These are phyloP conservation scores for Alces alces DNA, from an alignment of 2,113 vertebrate genomes.

Conservation along the genomic window DNA sequence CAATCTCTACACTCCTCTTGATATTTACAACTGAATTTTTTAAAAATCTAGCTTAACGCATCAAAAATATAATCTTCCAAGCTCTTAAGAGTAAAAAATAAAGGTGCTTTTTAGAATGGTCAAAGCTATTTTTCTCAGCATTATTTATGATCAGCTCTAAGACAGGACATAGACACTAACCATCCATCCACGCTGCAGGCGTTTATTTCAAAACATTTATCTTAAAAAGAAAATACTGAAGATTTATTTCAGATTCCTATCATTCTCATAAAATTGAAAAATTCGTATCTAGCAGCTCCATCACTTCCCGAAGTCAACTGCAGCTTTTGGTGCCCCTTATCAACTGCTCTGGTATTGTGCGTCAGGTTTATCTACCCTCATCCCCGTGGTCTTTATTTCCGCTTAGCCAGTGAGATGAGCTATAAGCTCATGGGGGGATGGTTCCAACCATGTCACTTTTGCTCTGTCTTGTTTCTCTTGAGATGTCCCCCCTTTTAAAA, in stretches of 20 bases:
- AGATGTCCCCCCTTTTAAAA: background rate
- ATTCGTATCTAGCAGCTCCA: conserved; percentile 61
- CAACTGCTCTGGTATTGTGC: background rate
- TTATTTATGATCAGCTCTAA: conserved; percentile 66
- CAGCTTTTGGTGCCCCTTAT: conserved; percentile 36
- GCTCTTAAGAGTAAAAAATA: conserved; percentile 62
- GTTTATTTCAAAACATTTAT: conserved; percentile 55
- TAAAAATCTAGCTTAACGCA: conserved; percentile 42
- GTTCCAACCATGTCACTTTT: background rate
- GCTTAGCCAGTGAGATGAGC: background rate
- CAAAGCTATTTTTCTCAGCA: conserved; percentile 63
- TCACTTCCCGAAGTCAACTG: conserved; percentile 42
- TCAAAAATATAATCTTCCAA: conserved; percentile 58
- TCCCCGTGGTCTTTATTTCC: background rate
- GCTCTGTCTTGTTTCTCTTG: background rate
- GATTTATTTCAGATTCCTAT: conserved; percentile 75
- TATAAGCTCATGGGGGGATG: background rate
- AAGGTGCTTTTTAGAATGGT: conserved; percentile 57
- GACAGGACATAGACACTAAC: conserved; percentile 46
- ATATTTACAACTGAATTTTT: conserved; percentile 29
- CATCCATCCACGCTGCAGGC: conserved; percentile 59
- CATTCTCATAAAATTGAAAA: conserved; percentile 72
- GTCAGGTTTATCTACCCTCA: background rate
- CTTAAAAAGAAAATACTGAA: conserved; percentile 73
- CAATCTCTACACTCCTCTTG: conserved; percentile 4